These are phyloP conservation scores for Eurois occulta DNA, from an alignment of 2,888 invertebrate species.

Conservation along the genomic window DNA sequence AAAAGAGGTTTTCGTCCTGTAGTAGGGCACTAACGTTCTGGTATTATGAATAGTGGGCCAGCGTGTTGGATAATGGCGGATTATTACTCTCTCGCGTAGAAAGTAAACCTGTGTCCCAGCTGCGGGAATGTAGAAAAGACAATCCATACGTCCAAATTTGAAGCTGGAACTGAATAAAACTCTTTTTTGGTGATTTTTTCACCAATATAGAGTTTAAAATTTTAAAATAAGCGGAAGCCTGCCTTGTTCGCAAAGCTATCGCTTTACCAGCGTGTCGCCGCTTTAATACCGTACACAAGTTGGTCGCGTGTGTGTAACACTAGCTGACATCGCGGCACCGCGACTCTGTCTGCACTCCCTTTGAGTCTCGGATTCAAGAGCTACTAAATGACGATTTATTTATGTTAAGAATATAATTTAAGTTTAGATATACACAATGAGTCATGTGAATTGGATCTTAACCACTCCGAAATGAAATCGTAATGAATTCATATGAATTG, in stretches of 20 bases:
- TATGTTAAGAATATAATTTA: conserved; percentile 43
- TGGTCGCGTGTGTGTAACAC: conserved; percentile 46
- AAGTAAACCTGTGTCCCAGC: neutral
- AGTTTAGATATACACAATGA: conserved; percentile 8
- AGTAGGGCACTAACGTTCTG: neutral
- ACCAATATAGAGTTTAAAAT: no score
- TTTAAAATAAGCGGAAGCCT: neutral
- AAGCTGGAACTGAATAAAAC: neutral
- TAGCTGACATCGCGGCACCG: conserved; percentile 35
- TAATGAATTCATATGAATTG: conserved; percentile 26
- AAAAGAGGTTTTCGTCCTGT: neutral
- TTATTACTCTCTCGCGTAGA: neutral
- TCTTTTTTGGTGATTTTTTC: conserved; percentile 9
- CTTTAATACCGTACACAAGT: conserved; percentile 44
- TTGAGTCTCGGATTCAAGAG: conserved; percentile 61
- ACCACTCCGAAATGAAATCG: conserved; percentile 4
- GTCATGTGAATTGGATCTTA: conserved; percentile 20
- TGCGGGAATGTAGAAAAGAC: neutral
- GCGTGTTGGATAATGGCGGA: neutral
- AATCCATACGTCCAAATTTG: neutral
- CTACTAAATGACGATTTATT: conserved; percentile 43
- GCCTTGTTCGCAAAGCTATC: conserved; percentile 15
- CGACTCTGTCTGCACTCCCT: conserved; percentile 41
- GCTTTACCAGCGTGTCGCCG: conserved; percentile 6
- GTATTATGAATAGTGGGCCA: neutral